phyloP scores from a whole-genome alignment of 2,113 vertebrate species.

The Silurus glanis region DNA sequence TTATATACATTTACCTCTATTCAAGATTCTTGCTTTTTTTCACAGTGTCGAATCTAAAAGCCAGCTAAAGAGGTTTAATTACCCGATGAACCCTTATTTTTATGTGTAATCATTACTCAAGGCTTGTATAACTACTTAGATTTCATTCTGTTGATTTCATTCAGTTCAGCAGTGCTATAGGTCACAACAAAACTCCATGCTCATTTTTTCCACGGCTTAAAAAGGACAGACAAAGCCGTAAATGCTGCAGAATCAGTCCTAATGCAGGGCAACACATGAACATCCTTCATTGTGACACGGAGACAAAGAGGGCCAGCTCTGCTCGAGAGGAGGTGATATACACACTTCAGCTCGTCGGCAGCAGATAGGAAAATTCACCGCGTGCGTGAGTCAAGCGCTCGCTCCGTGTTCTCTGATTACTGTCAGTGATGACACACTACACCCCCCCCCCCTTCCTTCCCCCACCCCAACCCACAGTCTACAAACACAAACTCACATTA shows the following conservation, averaged over 20 bases:
- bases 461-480: slow-evolving; percentile 37
- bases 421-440: slow-evolving; percentile 63
- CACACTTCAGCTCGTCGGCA: slow-evolving; percentile 31
- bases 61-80: neutral
- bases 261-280: slow-evolving; percentile 20
- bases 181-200: neutral
- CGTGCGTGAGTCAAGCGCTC: slow-evolving; percentile 30
- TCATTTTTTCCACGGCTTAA: neutral
- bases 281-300: slow-evolving; percentile 35
- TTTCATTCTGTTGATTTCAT: neutral
- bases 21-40: neutral
- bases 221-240: slow-evolving; percentile 15
- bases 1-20: neutral
- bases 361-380: slow-evolving; percentile 29
- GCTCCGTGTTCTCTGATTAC: slow-evolving; percentile 39
- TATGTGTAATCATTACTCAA: neutral
- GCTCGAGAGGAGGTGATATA: slow-evolving; percentile 19
- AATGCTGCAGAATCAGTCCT: neutral
- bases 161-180: neutral
- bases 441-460: too few relatives aligned
- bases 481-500: slow-evolving; percentile 23
- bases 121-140: neutral
- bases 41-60: neutral
- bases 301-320: slow-evolving; percentile 21
- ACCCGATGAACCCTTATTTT: neutral